phyloP scores from a whole-genome alignment of 2,113 vertebrate species.

The Odontesthes bonariensis region DNA sequence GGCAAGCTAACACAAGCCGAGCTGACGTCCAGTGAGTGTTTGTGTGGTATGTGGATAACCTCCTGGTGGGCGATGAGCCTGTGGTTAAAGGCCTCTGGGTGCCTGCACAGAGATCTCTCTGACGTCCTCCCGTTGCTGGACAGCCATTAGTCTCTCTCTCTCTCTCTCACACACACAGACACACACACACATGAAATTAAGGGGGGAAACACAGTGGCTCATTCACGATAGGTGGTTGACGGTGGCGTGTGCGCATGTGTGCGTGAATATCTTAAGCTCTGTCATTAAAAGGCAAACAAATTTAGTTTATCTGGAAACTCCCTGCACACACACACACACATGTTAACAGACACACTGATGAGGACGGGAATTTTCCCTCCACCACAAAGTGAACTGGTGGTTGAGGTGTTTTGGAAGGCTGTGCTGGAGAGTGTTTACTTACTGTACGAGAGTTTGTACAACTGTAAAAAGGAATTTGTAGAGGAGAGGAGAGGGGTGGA shows the following conservation, averaged over 20 bases:
- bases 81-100: slow-evolving; percentile 63
- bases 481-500: slow-evolving; percentile 18
- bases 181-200: slow-evolving; percentile 18
- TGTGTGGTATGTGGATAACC: slow-evolving; percentile 61
- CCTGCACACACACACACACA: slow-evolving; percentile 57
- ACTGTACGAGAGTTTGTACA: slow-evolving; percentile 71
- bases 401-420: slow-evolving; percentile 66
- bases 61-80: slow-evolving; percentile 60
- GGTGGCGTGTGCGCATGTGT: slow-evolving; percentile 43
- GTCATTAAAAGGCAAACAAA: slow-evolving; percentile 79
- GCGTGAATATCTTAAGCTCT: slow-evolving; percentile 78
- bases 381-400: slow-evolving; percentile 70
- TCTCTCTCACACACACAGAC: slow-evolving; percentile 8
- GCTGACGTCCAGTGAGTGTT: slow-evolving; percentile 17
- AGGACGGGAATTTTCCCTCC: slow-evolving; percentile 62
- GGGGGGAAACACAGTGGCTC: slow-evolving; percentile 50
- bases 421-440: slow-evolving; percentile 64
- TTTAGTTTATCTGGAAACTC: slow-evolving; percentile 79
- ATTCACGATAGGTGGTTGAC: slow-evolving; percentile 70
- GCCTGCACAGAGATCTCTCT: slow-evolving; percentile 67
- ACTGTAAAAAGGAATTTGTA: slow-evolving; percentile 71
- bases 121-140: slow-evolving; percentile 61
- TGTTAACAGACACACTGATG: slow-evolving; percentile 51
- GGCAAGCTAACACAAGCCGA: slow-evolving; percentile 21
- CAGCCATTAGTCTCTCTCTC: slow-evolving; percentile 60